These are phyloP conservation scores for Plecotus auritus DNA, from an alignment of 2,113 vertebrate genomes.

Conservation along the genomic window DNA sequence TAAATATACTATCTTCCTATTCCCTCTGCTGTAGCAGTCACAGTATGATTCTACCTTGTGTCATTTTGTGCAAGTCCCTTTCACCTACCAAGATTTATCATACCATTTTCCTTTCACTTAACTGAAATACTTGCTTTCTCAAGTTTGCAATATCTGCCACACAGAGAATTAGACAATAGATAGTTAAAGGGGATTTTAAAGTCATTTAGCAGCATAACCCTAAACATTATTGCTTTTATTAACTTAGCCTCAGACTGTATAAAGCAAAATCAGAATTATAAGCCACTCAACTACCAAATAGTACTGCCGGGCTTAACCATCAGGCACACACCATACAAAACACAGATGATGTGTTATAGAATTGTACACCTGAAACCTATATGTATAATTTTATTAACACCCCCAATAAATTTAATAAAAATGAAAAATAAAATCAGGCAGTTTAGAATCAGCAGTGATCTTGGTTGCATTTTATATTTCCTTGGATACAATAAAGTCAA, in stretches of 20 bases:
- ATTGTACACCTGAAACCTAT: background rate
- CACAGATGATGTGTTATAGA: background rate
- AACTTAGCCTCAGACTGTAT: background rate
- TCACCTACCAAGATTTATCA: conserved; percentile 7
- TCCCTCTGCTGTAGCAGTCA: background rate
- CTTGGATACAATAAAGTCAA: background rate
- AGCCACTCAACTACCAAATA: background rate
- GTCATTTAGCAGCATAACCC: background rate
- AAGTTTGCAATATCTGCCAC: background rate
- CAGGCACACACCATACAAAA: background rate
- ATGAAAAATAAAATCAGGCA: background rate
- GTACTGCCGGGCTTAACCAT: background rate
- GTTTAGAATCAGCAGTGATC: background rate
- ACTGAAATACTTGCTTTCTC: background rate
- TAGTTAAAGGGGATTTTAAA: background rate
- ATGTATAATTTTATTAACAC: background rate
- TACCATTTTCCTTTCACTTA: background rate
- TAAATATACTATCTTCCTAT: background rate
- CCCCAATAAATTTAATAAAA: background rate
- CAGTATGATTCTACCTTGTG: background rate
- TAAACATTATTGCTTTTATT: background rate
- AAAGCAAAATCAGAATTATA: background rate
- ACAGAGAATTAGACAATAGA: conserved; percentile 6
- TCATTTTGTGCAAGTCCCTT: conserved; percentile 22
- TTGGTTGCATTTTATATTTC: background rate